phyloP scores from a whole-genome alignment of 2,113 vertebrate species.

The Trachemys scripta region DNA sequence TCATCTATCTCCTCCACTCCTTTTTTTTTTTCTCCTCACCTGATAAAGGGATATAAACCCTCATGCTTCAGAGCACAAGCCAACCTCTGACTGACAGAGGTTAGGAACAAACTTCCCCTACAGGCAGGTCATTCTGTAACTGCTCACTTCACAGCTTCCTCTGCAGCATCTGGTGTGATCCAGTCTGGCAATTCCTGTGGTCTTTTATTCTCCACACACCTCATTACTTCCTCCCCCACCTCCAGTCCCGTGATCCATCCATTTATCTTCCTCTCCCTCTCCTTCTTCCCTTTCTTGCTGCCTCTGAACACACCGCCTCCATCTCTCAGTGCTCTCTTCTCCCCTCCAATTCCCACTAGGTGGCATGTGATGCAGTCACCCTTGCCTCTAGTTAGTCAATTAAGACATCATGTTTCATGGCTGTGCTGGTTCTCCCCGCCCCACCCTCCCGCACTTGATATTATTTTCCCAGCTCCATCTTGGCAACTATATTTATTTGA shows the following conservation, averaged over 20 bases:
- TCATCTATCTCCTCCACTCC: not conserved
- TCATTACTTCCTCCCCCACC: not conserved
- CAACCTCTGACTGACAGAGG: not conserved
- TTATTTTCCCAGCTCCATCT: constrained; percentile 59
- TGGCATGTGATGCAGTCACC: not conserved
- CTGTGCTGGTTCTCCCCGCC: constrained; percentile 11
- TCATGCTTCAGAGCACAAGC: not conserved
- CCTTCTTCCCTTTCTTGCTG: not conserved
- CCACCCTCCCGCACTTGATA: constrained; percentile 11
- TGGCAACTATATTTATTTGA: constrained; percentile 73
- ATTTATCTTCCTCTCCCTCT: not conserved
- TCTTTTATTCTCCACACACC: not conserved
- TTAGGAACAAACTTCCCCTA: not conserved
- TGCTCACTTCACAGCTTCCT: not conserved
- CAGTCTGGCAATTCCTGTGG: constrained; percentile 17
- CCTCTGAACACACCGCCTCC: not conserved
- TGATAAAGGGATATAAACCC: rapidly evolving
- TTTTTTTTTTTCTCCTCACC: not conserved
- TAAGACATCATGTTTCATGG: constrained; percentile 62
- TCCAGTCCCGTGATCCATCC: not conserved
- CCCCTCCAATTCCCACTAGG: not conserved
- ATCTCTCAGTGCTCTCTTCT: not conserved
- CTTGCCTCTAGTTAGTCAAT: constrained; percentile 59
- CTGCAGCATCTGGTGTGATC: not conserved
- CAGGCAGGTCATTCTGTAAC: not conserved